These are phyloP conservation scores for Dryococelus australis DNA, from an alignment of 2,888 invertebrate genomes.

Conservation along the genomic window DNA sequence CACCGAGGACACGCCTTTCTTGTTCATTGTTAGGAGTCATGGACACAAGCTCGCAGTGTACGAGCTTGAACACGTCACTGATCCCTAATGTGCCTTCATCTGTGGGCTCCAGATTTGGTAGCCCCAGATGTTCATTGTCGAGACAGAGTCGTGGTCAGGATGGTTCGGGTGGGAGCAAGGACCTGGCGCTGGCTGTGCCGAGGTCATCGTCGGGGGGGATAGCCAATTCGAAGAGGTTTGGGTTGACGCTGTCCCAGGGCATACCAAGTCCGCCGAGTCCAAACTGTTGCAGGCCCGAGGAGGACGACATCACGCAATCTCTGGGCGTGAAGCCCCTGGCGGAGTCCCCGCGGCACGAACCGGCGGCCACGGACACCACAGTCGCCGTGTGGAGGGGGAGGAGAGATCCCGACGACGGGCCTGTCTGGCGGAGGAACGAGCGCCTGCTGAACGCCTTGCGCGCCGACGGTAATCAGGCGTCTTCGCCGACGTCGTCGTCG, in stretches of 20 bases:
- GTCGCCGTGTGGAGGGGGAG: slow-evolving; percentile 27
- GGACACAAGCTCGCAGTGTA: slow-evolving; percentile 32
- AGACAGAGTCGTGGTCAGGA: neutral
- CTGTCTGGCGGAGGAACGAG: slow-evolving; percentile 20
- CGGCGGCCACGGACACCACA: neutral
- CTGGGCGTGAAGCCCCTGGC: slow-evolving; percentile 32
- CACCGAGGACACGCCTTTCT: neutral
- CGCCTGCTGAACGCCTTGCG: slow-evolving; percentile 25
- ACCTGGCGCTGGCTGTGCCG: neutral
- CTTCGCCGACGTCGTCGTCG: slow-evolving; percentile 44
- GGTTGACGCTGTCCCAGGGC: slow-evolving; percentile 61
- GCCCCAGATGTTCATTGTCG: neutral
- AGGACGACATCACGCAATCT: slow-evolving; percentile 21
- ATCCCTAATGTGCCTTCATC: neutral
- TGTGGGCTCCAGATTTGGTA: neutral
- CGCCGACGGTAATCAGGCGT: slow-evolving; percentile 30
- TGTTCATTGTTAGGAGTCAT: slow-evolving; percentile 19
- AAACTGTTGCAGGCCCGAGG: slow-evolving; percentile 11
- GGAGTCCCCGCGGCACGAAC: slow-evolving; percentile 23
- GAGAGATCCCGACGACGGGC: neutral
- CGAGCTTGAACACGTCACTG: neutral
- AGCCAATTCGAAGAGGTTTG: slow-evolving; percentile 45
- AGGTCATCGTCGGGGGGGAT: slow-evolving; percentile 3
- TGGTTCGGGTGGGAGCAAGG: neutral
- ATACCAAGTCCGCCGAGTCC: slow-evolving; percentile 65